These are phyloP conservation scores for Leucopternis melanops DNA, from an alignment of 2,113 vertebrate genomes.

Conservation along the genomic window DNA sequence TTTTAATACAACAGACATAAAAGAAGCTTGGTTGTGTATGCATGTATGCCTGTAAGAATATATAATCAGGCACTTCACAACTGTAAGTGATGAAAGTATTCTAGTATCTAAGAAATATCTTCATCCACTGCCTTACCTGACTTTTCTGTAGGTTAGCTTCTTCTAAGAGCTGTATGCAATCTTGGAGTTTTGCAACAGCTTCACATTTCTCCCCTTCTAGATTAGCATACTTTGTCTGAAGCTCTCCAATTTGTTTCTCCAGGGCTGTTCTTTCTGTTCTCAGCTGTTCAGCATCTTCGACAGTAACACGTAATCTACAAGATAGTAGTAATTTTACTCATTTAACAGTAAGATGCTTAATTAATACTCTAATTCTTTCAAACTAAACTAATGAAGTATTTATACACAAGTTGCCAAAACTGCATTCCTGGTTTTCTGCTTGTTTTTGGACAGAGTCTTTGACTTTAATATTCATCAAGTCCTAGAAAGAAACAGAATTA, in stretches of 20 bases:
- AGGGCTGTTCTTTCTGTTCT: conserved; percentile 75
- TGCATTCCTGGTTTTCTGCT: not conserved
- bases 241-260: conserved; percentile 79
- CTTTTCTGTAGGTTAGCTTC: conserved; percentile 86
- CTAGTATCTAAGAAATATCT: not conserved
- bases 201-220: conserved; percentile 83
- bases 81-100: not conserved
- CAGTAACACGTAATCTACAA: conserved; percentile 68
- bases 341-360: not conserved
- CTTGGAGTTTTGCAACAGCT: conserved; percentile 77
- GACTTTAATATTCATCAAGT: not conserved
- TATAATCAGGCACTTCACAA: not conserved
- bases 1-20: not conserved
- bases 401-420: not conserved
- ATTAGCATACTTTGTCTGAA: conserved; percentile 72
- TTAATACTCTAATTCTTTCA: not conserved
- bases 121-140: conserved; percentile 73
- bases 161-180: conserved; percentile 84
- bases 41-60: not conserved
- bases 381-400: not conserved
- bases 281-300: conserved; percentile 75
- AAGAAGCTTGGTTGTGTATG: not conserved
- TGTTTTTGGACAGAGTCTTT: not conserved
- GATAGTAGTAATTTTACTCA: not conserved
- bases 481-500: not conserved